A percentile compares a stretch with the other conserved stretches of the same genome.
Evolutionary conservation across 2,113 vertebrate genomes (phyloP).

Genomic region (Saimiri boliviensis): DNA sequence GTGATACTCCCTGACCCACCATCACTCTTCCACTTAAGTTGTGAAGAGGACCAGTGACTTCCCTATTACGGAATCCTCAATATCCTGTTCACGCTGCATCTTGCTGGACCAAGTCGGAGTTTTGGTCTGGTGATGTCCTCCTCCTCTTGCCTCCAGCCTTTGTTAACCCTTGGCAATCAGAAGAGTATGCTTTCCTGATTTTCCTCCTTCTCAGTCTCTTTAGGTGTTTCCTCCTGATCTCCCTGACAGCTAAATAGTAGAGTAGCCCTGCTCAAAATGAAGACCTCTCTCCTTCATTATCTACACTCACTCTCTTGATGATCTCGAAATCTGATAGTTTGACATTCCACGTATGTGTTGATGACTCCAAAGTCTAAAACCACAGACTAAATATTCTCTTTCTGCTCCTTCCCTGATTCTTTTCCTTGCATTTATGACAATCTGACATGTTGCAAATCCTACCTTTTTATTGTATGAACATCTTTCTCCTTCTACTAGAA

Average conservation of each 20-base stretch:
- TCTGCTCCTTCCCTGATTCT: neutral
- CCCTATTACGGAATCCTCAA: neutral
- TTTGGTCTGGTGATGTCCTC: too few species aligned
- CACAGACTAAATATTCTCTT: neutral
- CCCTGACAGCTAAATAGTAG: neutral
- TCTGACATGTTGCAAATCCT: neutral
- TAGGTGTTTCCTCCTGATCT: neutral
- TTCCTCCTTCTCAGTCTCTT: neutral
- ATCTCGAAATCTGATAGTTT: neutral
- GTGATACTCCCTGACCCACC: fast-evolving
- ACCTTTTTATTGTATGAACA: neutral
- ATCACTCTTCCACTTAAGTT: neutral
- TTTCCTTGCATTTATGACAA: neutral
- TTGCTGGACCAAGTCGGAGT: neutral
- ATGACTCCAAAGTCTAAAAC: neutral
- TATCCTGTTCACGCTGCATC: neutral
- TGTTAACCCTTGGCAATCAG: neutral
- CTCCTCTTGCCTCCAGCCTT: fast-evolving
- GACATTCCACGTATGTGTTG: neutral
- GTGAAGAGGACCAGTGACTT: neutral
- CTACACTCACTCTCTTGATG: neutral
- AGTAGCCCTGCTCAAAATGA: neutral
- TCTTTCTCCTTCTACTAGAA: neutral
- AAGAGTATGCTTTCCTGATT: fast-evolving
- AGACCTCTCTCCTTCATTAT: neutral